Evolutionary conservation across 53 echinoderm and acorn worm genomes (phyloP), one percentile per base, ranked within the genome.

Genomic region (Zoroaster sp.): DNA sequence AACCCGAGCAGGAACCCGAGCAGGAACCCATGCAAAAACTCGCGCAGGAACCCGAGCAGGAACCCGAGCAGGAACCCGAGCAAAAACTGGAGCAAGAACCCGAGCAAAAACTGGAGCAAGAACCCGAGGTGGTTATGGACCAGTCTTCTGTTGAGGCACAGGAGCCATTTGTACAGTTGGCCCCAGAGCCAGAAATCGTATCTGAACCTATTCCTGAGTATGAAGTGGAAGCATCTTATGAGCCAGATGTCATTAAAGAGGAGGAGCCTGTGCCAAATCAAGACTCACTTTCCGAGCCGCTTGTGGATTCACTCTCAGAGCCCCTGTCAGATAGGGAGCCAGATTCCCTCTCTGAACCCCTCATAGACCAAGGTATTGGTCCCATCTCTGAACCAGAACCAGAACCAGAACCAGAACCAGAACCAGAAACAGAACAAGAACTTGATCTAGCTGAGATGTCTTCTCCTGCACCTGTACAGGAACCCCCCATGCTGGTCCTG

Each of bases 271-370:
- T 74, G 12, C 87, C 80, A 9, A 90, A 90, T 35, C 73, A 59
- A 31, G 43, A 65, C 23, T 85, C 85, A 5, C 42, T 40, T 25
- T 69, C 80, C 30, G 89, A 88, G 63, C 87, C 80, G n/a, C 87
- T 87, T 10, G 54, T 46, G 34, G 92, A 87, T 87, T 72, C 92
- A 38, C 59, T 87, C 33, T 78, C 87, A 35, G 79, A 88, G 72
- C 72, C 80, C 32, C 72, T 71, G 18, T 79, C 87, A 88, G 92
- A 91, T 17, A 88, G 79, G 49, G 73, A 79, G 34, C 85, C 42
- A 47, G 92, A 87, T 78, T 72, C 92, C 15, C 59, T 87, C 3
- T 78, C 87, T 39, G 79, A 88, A 39, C 73, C 80, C 20, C 43
- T 40, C 6, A 35, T 71, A 70, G 92, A 87, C 40, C 45, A 70